phyloP scores from a whole-genome alignment of 53 echinoderm and acorn worm species.

The Stichopus horrens region DNA sequence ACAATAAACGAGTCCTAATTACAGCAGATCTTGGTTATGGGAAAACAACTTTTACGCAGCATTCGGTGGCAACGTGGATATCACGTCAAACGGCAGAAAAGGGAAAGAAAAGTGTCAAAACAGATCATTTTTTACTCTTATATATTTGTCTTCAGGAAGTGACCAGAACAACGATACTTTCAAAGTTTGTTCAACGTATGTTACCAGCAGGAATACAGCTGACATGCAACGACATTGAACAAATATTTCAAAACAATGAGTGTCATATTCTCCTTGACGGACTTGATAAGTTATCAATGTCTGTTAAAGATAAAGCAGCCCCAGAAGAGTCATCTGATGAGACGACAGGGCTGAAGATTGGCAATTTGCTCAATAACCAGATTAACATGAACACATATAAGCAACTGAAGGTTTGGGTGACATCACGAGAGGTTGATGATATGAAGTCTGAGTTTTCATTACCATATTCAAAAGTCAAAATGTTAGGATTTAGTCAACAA shows the following conservation, averaged over 20 bases:
- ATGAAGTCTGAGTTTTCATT: slow-evolving; percentile 8
- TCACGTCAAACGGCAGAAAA: too few relatives aligned
- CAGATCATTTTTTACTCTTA: too few relatives aligned
- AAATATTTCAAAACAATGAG: slow-evolving; percentile 20
- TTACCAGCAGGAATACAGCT: not conserved
- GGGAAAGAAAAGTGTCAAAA: too few relatives aligned
- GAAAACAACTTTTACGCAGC: too few relatives aligned
- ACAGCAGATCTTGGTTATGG: too few relatives aligned
- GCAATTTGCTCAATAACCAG: not conserved
- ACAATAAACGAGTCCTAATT: too few relatives aligned
- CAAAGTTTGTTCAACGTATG: not conserved
- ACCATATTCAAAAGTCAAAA: slow-evolving; percentile 5
- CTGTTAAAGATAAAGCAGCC: not conserved
- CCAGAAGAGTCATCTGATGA: not conserved
- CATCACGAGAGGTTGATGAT: slow-evolving; percentile 22
- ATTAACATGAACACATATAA: not conserved
- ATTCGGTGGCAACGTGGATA: too few relatives aligned
- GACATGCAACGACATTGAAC: not conserved
- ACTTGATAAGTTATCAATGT: slow-evolving; percentile 15
- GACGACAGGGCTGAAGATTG: not conserved
- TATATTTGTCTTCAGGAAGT: too few relatives aligned
- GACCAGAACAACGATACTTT: too few relatives aligned
- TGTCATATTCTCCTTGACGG: slow-evolving; percentile 25
- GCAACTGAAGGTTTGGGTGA: slow-evolving; percentile 12
- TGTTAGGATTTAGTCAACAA: not conserved